A percentile compares a stretch with the other conserved stretches of the same genome.
phyloP scores from a whole-genome alignment of 2,797 vertebrate species.

The Phaenicophaeus curvirostris region DNA sequence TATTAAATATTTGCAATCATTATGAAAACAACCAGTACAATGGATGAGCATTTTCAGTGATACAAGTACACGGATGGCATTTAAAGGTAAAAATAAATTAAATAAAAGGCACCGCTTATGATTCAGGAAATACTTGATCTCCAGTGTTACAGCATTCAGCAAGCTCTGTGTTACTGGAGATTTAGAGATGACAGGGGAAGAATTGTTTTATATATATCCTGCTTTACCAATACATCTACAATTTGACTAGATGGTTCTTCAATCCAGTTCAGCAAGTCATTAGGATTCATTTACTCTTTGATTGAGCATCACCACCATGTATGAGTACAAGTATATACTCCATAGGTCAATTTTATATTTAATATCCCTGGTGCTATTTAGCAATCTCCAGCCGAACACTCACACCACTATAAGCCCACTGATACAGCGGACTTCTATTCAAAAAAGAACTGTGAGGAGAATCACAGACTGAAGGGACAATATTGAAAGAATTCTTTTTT shows the following conservation, averaged over 20 bases:
- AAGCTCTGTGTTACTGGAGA: neutral
- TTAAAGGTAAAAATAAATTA: neutral
- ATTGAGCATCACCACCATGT: neutral
- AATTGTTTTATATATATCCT: neutral
- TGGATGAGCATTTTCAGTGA: neutral
- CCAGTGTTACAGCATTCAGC: neutral
- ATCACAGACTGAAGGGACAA: neutral
- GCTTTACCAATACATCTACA: neutral
- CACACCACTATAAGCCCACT: neutral
- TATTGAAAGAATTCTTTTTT: neutral
- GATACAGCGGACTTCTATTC: neutral
- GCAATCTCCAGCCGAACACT: neutral
- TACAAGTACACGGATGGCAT: neutral
- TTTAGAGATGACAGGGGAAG: neutral
- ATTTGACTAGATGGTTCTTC: neutral
- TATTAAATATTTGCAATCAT: neutral
- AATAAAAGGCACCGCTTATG: neutral
- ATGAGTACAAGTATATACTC: neutral
- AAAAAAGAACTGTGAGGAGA: constrained; percentile 2
- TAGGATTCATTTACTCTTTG: neutral
- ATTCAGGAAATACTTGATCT: neutral
- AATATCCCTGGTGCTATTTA: neutral
- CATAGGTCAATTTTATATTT: constrained; percentile 23
- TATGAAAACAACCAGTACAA: neutral
- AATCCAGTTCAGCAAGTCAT: neutral